Base-by-base conservation (phyloP, 1,140 invertebrate genomes). In the Tetragnatha versicolor region DNA sequence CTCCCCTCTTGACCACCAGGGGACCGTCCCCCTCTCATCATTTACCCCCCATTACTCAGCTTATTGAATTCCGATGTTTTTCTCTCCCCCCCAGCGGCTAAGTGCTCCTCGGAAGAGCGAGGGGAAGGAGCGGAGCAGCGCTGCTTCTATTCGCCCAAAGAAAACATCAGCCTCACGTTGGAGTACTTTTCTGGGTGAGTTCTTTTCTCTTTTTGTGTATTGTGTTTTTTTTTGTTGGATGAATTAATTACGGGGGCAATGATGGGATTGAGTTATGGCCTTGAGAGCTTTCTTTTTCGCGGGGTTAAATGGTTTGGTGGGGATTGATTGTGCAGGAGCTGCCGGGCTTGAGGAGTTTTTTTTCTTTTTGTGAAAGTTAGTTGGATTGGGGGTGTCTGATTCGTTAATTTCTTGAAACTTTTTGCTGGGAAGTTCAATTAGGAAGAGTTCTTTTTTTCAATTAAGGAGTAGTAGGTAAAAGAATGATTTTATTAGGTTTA, bases 111-210 rank as follows among this genome's bases (percentile, higher is more conserved):
- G 22, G 86, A 87, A 66, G 86, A 85, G 9, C 29, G 85, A 29
- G 86, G 86, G 0, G 83, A 86, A 42, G 83, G 85, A 9, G 82
- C 82, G 25, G 79, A 82, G 9, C 82, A 84, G 39, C 35, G 61
- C 25, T 79, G 79, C 22, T 60, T 77, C 29, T 82, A 81, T 70
- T 84, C 83, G 14, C 83, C 84, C 35, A 82, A 85, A 51, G 85
- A 86, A 78, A 84, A 82, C 39, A 86, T 86, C 60, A 85, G 84
- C 47, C 69, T 86, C 9, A 83, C 82, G 37, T 66, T 86, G 33
- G 84, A 85, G 80, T 82, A 85, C 33, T 66, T 66, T 10, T 35
- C 45, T 7, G 78, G 79, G 79, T 80, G 60, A 80, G 63, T 58
- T 53, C 42, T 12, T 12, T 47, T 47, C 42, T 47, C 20, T 47